Percentiles rank a stretch among this genome's conserved stretches.
phyloP scores from a whole-genome alignment of 2,797 vertebrate genomes.

The Hydrocynus forskahlii region DNA sequence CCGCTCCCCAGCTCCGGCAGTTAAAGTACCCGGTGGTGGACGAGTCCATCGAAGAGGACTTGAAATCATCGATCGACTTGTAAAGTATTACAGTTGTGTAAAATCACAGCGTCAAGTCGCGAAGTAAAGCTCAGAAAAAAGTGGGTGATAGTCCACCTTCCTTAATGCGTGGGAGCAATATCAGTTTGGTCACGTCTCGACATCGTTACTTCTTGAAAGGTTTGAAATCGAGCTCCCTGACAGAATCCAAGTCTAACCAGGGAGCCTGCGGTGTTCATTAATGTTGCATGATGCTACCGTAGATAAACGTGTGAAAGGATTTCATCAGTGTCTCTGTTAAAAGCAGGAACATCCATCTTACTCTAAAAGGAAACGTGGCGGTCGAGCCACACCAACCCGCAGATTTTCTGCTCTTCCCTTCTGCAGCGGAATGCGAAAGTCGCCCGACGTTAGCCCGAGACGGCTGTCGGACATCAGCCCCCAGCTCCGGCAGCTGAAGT shows the following conservation, averaged over 20 bases:
- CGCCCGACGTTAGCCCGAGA: conserved; percentile 93
- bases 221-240: no score
- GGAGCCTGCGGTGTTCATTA: no score
- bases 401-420: conserved; percentile 61
- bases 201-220: no score
- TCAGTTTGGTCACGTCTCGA: no score
- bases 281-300: neutral
- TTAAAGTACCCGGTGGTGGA: conserved; percentile 95
- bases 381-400: conserved; percentile 4
- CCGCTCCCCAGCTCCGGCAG: conserved; percentile 93
- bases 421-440: conserved; percentile 89
- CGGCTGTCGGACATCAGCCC: conserved; percentile 97
- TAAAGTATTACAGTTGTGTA: conserved; percentile 54
- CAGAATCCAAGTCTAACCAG: no score
- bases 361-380: neutral
- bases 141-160: no score
- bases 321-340: neutral
- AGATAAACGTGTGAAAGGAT: neutral
- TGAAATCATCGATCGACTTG: conserved; percentile 92
- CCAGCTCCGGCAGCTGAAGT: conserved; percentile 94
- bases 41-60: conserved; percentile 92
- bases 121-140: no score
- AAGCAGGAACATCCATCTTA: neutral
- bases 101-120: no score
- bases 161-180: no score